Percentiles rank a stretch among this genome's conserved stretches.
Conservation (phyloP, 2,797 vertebrate genomes). For the Tiaroga cobitis region DNA sequence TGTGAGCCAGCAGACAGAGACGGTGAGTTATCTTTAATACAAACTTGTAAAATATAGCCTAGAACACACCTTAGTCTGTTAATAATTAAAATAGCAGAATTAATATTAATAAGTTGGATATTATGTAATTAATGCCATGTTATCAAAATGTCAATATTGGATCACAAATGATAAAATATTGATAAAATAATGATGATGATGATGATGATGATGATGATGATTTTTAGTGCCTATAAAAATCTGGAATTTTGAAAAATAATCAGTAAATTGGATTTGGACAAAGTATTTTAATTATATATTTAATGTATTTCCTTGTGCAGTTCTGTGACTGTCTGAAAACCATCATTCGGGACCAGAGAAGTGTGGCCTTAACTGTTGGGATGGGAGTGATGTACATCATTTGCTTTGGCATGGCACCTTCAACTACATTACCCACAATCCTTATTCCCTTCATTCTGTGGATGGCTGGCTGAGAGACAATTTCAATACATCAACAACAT, state of each 20-base stretch:
- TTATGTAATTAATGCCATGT: not conserved
- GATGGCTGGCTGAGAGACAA: constrained; percentile 86
- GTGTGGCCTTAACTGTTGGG: constrained; percentile 77
- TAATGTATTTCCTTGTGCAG: constrained; percentile 68
- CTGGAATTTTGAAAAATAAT: not conserved
- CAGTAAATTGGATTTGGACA: not conserved
- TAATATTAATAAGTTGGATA: not conserved
- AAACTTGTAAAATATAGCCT: not conserved
- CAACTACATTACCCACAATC: constrained; percentile 85
- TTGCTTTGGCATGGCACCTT: constrained; percentile 83
- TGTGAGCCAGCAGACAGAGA: constrained; percentile 86
- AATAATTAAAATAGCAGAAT: not conserved
- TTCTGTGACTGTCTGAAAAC: constrained; percentile 89
- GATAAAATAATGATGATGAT: not conserved
- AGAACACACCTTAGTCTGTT: not conserved
- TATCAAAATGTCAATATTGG: not conserved
- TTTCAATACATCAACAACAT: constrained; percentile 2
- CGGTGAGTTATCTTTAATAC: constrained; percentile 72
- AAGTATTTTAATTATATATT: not conserved
- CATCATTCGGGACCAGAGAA: constrained; percentile 91
- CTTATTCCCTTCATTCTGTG: constrained; percentile 89
- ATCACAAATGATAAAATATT: not conserved
- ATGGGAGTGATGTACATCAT: constrained; percentile 84
- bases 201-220: not conserved
- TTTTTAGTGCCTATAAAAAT: not conserved